Evolutionary conservation across 2,888 invertebrate species (phyloP), one percentile per base, ranked within the genome.

Genomic region (Pseudococcus longispinus): DNA sequence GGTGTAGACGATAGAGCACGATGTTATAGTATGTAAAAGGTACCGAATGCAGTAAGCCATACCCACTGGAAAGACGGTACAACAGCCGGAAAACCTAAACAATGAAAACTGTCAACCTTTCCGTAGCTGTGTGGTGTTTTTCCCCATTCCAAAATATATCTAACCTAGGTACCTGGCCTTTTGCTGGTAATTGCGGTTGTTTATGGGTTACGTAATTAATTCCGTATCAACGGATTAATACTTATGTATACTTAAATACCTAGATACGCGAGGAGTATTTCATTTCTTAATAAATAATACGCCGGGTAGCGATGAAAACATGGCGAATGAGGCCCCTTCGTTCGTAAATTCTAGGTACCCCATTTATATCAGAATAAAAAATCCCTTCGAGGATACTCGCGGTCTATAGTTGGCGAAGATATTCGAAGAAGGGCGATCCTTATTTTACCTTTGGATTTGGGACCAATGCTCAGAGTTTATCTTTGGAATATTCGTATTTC

Each of bases 21-120:
- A n/a, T n/a, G n/a, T n/a, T n/a, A n/a, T n/a, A n/a, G n/a, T n/a
- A 23, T 55, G 55, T 37, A 37, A 37, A 65, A 65, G 13, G 65
- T 26, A 65, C 65, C n/a, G 13, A 46, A 15, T 46, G 44, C 13
- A 46, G 13, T 46, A 46, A 46, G 44, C 44, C 44, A 15, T 46
- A 46, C 15, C 13, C n/a, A 51, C n/a, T n/a, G n/a, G n/a, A 51
- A 51, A 51, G 29, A 18, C 20, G 70, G 60, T 23, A 60, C 60
- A 23, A 23, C 29, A 29, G 4, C 70, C 70, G 70, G 70, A 70
- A 70, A 70, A 70, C 15, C 70, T 70, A 70, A 70, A 70, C 70
- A 70, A 70, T 70, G 70, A 70, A 70, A 70, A 70, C 70, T 70
- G 70, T 70, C 70, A 70, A 70, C 70, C 70, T 70, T 70, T 70